A percentile compares a stretch with the other conserved stretches of the same genome.
These are phyloP conservation scores for Crotalus helleri DNA, from an alignment of 2,113 vertebrate species.

Conservation along the genomic window DNA sequence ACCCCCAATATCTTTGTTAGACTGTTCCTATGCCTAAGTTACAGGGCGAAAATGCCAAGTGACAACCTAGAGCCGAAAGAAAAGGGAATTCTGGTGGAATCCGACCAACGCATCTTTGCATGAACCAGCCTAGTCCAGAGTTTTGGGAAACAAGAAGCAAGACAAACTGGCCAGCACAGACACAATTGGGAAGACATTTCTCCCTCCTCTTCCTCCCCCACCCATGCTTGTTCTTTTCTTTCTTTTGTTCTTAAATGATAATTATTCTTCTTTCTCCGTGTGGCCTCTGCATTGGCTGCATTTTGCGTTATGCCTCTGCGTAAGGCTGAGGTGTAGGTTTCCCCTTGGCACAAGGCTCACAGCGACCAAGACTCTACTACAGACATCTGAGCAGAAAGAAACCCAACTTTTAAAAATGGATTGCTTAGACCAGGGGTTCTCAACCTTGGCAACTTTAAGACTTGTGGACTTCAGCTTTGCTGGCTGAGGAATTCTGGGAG, in stretches of 20 bases:
- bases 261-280: conserved; percentile 4
- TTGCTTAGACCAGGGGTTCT: background rate
- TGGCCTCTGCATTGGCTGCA: background rate
- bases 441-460: no score
- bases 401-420: background rate
- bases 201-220: background rate
- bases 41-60: background rate
- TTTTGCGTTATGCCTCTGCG: background rate
- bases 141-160: background rate
- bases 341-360: background rate
- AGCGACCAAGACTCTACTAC: background rate
- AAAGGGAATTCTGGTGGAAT: background rate
- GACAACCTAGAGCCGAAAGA: background rate
- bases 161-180: background rate
- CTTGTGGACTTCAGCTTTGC: no score
- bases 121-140: background rate
- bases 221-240: background rate
- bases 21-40: background rate
- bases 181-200: background rate
- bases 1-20: background rate
- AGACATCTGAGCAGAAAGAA: background rate
- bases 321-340: background rate
- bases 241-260: background rate
- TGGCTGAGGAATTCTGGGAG: no score
- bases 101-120: background rate